Conservation (phyloP, 2,888 invertebrate genomes). For the Cantharis lateralis region DNA sequence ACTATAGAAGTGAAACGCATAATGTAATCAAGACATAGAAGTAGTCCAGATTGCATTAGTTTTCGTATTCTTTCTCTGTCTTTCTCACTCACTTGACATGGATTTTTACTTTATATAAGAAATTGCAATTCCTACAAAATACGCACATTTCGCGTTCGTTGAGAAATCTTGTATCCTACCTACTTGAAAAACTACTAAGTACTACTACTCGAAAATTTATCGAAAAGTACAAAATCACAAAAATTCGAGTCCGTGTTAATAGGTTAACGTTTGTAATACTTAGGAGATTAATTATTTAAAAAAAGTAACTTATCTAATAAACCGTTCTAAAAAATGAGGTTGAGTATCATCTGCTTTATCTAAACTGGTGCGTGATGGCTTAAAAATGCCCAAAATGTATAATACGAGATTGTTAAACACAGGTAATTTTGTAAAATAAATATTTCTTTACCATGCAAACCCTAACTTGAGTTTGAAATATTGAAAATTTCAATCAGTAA, state of each 20-base stretch:
- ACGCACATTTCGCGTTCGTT: background rate
- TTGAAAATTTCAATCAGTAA: too few relatives aligned
- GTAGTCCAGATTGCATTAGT: conserved; percentile 18
- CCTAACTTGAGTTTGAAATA: too few relatives aligned
- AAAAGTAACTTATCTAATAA: background rate
- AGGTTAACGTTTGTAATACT: background rate
- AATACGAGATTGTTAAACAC: background rate
- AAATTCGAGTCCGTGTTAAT: background rate
- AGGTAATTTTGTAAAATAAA: background rate
- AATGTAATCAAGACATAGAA: conserved; percentile 12
- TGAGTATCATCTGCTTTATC: background rate
- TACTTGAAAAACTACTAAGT: background rate
- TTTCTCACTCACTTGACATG: conserved; percentile 25
- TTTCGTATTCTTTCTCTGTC: conserved; percentile 6
- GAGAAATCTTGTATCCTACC: background rate
- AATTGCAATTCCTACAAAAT: conserved; percentile 2
- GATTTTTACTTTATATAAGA: conserved; percentile 18
- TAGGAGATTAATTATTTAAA: background rate
- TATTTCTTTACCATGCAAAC: background rate
- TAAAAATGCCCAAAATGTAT: background rate
- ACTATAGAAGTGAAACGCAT: conserved; percentile 17
- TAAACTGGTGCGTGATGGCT: background rate
- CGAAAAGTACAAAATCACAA: background rate
- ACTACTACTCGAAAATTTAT: too few relatives aligned
- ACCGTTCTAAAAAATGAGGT: background rate